Percentiles rank a stretch among this genome's conserved stretches.
Conservation (phyloP, 2,113 vertebrate species). For the Myxocyprinus asiaticus region DNA sequence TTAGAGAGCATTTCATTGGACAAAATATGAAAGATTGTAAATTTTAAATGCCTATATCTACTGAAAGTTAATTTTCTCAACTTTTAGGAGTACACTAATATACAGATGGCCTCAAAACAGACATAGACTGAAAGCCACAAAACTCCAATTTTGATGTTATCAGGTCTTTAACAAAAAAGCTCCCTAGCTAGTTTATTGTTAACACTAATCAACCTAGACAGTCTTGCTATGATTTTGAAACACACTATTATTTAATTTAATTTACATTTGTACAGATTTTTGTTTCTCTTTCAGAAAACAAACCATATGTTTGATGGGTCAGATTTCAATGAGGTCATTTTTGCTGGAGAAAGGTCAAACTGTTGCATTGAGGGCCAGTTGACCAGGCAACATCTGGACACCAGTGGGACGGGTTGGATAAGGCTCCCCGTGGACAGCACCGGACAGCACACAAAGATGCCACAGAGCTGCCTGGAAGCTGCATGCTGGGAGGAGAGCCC, state of each 20-base stretch:
- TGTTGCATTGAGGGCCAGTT: not conserved
- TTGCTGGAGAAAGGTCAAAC: conserved; percentile 18
- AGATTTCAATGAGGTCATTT: conserved; percentile 20
- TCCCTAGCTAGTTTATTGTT: not conserved
- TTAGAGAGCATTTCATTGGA: too few relatives aligned
- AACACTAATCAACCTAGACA: not conserved
- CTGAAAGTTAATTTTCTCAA: too few relatives aligned
- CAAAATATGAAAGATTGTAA: too few relatives aligned
- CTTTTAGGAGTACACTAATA: too few relatives aligned
- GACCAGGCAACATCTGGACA: conserved; percentile 60
- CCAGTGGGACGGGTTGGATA: conserved; percentile 39
- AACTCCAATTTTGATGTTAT: too few relatives aligned
- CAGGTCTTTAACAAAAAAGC: too few relatives aligned
- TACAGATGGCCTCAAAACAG: too few relatives aligned
- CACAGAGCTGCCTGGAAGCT: conserved; percentile 57
- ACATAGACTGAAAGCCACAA: too few relatives aligned
- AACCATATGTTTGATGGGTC: conserved; percentile 7
- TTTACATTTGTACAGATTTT: not conserved
- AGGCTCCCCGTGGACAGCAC: conserved; percentile 46
- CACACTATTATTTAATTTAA: not conserved
- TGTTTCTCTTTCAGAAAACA: not conserved
- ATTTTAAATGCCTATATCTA: too few relatives aligned
- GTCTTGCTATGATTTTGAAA: not conserved
- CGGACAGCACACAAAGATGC: conserved; percentile 55
- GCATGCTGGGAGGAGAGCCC: conserved; percentile 57